A percentile compares a stretch with the other conserved stretches of the same genome.
These are phyloP conservation scores for Uropetala carovei DNA, from an alignment of 2,888 invertebrate genomes.

Conservation along the genomic window DNA sequence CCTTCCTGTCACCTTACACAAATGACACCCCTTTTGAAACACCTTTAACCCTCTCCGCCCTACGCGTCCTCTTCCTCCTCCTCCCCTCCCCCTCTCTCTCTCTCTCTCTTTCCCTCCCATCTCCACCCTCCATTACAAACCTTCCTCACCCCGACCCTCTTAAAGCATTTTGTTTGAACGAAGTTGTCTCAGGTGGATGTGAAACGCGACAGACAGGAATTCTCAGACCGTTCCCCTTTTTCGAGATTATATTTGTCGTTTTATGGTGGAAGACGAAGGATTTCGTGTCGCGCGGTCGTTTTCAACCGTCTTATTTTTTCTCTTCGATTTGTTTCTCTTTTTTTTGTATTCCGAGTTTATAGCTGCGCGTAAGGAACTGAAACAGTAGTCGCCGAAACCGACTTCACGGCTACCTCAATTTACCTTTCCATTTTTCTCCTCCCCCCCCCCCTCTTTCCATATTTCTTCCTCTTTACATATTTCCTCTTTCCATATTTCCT, in stretches of 20 bases:
- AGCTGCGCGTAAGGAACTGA: not conserved
- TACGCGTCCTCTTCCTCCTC: too few relatives aligned
- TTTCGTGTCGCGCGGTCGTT: not conserved
- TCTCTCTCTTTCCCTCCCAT: too few relatives aligned
- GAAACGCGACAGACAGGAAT: not conserved
- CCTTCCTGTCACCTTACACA: not conserved
- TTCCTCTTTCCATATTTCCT: too few relatives aligned
- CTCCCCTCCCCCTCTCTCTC: too few relatives aligned
- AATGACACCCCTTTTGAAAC: too few relatives aligned
- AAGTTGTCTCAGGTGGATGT: not conserved
- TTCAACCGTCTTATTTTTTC: not conserved
- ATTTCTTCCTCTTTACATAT: too few relatives aligned
- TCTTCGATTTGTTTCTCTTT: not conserved
- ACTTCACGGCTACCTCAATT: not conserved
- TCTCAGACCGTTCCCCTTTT: not conserved
- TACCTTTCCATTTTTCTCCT: not conserved
- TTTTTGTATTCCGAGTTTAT: not conserved
- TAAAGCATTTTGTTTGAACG: not conserved
- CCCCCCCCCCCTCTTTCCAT: too few relatives aligned
- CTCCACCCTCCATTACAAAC: too few relatives aligned
- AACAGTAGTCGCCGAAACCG: not conserved
- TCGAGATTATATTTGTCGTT: conserved; percentile 26
- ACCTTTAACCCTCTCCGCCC: too few relatives aligned
- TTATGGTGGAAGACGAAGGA: not conserved
- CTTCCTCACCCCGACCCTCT: too few relatives aligned